These are phyloP conservation scores for Erythrolamprus reginae DNA, from an alignment of 2,113 vertebrate genomes.

Conservation along the genomic window DNA sequence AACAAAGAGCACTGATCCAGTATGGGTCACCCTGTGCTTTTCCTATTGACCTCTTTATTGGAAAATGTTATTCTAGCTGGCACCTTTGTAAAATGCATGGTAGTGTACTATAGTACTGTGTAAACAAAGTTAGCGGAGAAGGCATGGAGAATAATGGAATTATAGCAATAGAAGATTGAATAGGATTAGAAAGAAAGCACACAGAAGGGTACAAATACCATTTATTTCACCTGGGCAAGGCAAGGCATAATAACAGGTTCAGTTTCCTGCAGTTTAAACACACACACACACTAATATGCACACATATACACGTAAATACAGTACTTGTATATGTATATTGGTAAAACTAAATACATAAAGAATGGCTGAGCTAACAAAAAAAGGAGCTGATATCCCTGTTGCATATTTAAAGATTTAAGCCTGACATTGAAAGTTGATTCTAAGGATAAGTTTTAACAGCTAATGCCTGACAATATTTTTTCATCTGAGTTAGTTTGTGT, in stretches of 20 bases:
- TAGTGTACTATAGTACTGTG: background rate
- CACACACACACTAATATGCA: background rate
- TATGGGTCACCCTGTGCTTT: constrained; percentile 31
- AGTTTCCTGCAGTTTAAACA: background rate
- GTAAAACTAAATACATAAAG: background rate
- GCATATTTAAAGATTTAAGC: background rate
- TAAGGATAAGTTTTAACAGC: background rate
- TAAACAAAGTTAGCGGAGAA: background rate
- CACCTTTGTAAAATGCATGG: constrained; percentile 3
- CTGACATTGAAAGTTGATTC: background rate
- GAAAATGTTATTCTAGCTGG: constrained; percentile 31
- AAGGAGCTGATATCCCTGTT: background rate
- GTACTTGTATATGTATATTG: too few species aligned
- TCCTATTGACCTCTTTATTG: constrained; percentile 38
- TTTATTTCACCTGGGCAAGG: background rate
- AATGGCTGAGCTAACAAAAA: background rate
- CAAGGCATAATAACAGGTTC: background rate
- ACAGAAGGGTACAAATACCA: background rate
- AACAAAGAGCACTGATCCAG: constrained; percentile 48
- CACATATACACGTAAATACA: background rate
- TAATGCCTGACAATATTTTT: background rate
- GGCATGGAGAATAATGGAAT: background rate
- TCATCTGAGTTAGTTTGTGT: background rate
- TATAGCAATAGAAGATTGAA: background rate
- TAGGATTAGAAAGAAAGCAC: background rate